These are phyloP conservation scores for Sebastes fasciatus DNA, from an alignment of 2,113 vertebrate species.

Conservation along the genomic window DNA sequence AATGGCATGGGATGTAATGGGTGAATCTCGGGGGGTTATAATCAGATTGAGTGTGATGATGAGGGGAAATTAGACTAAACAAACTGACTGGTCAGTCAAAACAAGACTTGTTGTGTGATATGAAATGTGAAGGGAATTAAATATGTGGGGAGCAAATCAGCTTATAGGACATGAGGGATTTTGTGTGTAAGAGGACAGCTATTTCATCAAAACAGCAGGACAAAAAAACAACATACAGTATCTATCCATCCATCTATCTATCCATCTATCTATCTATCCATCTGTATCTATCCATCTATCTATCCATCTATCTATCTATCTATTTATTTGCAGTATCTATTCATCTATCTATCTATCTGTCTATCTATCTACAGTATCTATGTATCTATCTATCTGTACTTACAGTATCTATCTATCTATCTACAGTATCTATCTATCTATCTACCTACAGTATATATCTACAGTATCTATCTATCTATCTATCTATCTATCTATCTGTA, in stretches of 20 bases:
- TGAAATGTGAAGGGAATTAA: conserved; percentile 57
- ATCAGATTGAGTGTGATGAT: conserved; percentile 31
- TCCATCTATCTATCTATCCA: conserved; percentile 9
- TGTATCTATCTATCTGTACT: too few relatives aligned
- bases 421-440: too few relatives aligned
- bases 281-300: conserved; percentile 16
- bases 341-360: too few relatives aligned
- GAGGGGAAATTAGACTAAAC: conserved; percentile 47
- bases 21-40: conserved; percentile 40
- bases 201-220: conserved; percentile 18
- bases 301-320: background rate
- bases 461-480: too few relatives aligned
- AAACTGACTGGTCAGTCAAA: conserved; percentile 56
- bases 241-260: background rate
- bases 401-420: too few relatives aligned
- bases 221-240: conserved; percentile 7
- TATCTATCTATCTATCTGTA: background rate
- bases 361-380: too few relatives aligned
- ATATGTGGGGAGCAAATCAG: conserved; percentile 63
- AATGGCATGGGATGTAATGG: conserved; percentile 42
- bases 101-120: conserved; percentile 35
- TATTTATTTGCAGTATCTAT: conserved; percentile 7
- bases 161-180: conserved; percentile 53
- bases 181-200: conserved; percentile 25
- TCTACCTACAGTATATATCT: too few relatives aligned